Base-by-base conservation (phyloP, 1,140 invertebrate species). In the Tribolium castaneum region DNA sequence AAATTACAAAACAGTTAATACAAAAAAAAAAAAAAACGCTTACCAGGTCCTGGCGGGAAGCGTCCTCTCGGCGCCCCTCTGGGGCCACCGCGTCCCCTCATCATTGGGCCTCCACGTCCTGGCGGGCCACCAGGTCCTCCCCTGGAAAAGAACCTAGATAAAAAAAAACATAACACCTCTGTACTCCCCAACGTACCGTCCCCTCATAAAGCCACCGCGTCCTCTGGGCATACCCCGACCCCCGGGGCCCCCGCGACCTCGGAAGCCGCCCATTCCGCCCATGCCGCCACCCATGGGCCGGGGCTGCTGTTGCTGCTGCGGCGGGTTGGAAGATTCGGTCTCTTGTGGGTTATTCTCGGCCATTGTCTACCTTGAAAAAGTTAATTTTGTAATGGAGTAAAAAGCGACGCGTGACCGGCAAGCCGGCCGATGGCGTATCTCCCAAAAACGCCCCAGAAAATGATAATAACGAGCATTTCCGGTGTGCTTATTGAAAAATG, bases 41-140 rank as follows among this genome's bases (percentile, higher is more conserved):
- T 74, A 76, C 78, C 62, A 7, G 50, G 66, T 51, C 79, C 79
- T 45, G 76, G 76, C 59, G 79, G 79, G 22, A 80, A 80, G 45
- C 77, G 39, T 6, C 80, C 80, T 51, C 80, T 72, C 2, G 77
- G 80, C n/a, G 79, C 79, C 19, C 80, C 80, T 72, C 77, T 79
- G 13, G 74, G 79, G 6, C 81, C 81, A 2, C 81, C 79, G 9
- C 81, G 79, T 6, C 81, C 81, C 19, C 78, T 34, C 79, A 80
- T 80, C 77, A 78, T 78, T n/a, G 80, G 80, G 25, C 80, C 80
- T 9, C 81, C 81, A 12, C 81, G 75, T 0, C 80, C 78, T 74
- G 71, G 56, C 9, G 75, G 78, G 3, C 78, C 80, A 25, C 80
- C 80, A 10, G 74, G 77, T 70, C 80, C 80, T 6, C 80, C 80